Evolutionary conservation across 1,140 invertebrate species (phyloP), one percentile per base, ranked within the genome.

Genomic region (Oncopeltus fasciatus): DNA sequence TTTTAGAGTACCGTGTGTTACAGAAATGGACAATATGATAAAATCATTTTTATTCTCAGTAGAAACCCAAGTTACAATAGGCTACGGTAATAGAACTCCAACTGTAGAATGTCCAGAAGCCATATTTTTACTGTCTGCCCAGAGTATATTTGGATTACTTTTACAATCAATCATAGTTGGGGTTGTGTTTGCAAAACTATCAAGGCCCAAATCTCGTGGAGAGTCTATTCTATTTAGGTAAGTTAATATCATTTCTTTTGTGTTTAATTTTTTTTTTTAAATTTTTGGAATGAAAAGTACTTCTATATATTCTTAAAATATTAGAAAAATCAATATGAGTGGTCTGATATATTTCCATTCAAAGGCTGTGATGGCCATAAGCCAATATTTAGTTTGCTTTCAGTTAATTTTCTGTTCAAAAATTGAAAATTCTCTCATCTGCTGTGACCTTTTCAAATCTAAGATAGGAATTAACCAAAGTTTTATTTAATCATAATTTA

Each of bases 61-160:
- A 56, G 82, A 83, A 71, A 81, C 81, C 18, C 81, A 83, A 64
- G 80, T 81, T 59, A 82, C 81, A 8, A 82, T 82, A 47, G 80
- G 80, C 0, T 81, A 80, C 65, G 80, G 80, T 0, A 75, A 68
- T 20, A 73, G 83, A 16, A 79, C 80, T 68, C 83, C 82, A 1
- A 84, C 81, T 2, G 81, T 83, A 66, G 76, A 84, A 65, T 87
- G 85, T 69, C 80, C 83, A 0, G 79, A 83, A 65, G 83, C 82
- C 1, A 80, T 87, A 49, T 75, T 84, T 29, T 74, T 85, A 21
- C 80, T 87, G 77, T 84, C 83, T 70, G 71, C 86, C 43, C 84
- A 87, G 71, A 84, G 81, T 18, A 82, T 85, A 67, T 78, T 80
- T 59, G 85, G 85, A 20, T 79, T 70, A 24, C 75, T 81, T 44